phyloP scores from a whole-genome alignment of 2,888 invertebrate genomes.

The Cantharis rustica region DNA sequence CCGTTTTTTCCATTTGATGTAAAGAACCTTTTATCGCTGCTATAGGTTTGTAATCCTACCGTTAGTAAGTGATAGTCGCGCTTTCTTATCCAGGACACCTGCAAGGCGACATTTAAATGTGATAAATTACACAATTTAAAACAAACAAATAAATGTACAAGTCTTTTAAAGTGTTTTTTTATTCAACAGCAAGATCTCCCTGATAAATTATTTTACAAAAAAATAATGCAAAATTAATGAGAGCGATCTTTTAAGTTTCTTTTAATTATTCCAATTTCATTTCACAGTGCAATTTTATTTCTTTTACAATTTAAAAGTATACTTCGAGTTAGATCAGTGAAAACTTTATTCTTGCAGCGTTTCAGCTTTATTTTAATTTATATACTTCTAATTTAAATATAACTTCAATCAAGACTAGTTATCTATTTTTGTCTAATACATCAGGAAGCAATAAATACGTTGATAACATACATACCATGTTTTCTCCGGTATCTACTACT shows the following conservation, averaged over 20 bases:
- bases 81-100: constrained; percentile 76
- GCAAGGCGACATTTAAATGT: constrained; percentile 37
- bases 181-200: background rate
- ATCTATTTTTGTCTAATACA: background rate
- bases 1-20: constrained; percentile 65
- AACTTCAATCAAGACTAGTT: background rate
- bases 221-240: background rate
- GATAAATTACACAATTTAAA: constrained; percentile 15
- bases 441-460: background rate
- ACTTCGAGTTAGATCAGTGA: background rate
- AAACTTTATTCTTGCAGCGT: background rate
- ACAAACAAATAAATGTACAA: constrained; percentile 6
- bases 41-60: constrained; percentile 67
- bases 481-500: constrained; percentile 67
- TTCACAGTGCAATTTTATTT: no score
- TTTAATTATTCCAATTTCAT: background rate
- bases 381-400: background rate
- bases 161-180: background rate
- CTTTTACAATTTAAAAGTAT: background rate
- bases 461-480: constrained; percentile 61
- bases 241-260: background rate
- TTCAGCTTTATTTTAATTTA: background rate
- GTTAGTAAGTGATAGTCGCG: constrained; percentile 69
- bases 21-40: constrained; percentile 69
- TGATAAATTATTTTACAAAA: background rate